phyloP scores from a whole-genome alignment of 2,888 invertebrate species.

The Drosophila barbarae region DNA sequence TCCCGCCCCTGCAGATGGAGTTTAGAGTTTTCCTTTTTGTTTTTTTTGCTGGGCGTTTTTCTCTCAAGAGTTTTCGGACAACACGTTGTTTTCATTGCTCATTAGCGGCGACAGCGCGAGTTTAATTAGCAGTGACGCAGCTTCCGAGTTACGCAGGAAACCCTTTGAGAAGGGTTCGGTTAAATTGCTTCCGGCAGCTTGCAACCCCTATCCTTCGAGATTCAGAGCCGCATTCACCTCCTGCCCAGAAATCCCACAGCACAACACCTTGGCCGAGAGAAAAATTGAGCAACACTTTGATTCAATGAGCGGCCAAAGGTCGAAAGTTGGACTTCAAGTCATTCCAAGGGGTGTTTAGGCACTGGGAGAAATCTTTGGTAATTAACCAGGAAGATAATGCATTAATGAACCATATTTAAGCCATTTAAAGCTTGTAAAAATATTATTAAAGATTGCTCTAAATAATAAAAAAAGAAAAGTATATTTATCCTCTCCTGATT shows the following conservation, averaged over 20 bases:
- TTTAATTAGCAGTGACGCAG: conserved; percentile 74
- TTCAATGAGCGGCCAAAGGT: conserved; percentile 57
- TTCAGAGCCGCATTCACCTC: conserved; percentile 41
- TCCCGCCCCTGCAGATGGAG: conserved; percentile 28
- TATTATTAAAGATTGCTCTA: too few relatives aligned
- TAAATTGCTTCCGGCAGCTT: conserved; percentile 62
- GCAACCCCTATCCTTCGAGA: conserved; percentile 43
- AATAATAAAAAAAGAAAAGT: background rate
- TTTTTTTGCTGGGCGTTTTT: conserved; percentile 10
- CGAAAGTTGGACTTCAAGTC: conserved; percentile 17
- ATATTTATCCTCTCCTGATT: too few relatives aligned
- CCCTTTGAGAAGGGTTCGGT: conserved; percentile 54
- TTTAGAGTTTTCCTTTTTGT: conserved; percentile 2
- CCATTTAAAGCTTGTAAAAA: too few relatives aligned
- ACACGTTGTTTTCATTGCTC: conserved; percentile 79
- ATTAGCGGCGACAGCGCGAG: conserved; percentile 75
- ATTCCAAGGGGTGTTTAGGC: background rate
- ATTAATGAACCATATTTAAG: too few relatives aligned
- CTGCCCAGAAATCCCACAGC: conserved; percentile 27
- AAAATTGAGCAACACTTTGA: conserved; percentile 69
- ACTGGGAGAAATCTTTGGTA: background rate
- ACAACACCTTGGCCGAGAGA: conserved; percentile 59
- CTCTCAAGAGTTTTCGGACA: conserved; percentile 48
- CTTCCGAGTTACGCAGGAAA: conserved; percentile 48
- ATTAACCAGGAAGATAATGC: background rate